phyloP scores from a whole-genome alignment of 2,797 vertebrate species.

The Myiothlypis coronata region DNA sequence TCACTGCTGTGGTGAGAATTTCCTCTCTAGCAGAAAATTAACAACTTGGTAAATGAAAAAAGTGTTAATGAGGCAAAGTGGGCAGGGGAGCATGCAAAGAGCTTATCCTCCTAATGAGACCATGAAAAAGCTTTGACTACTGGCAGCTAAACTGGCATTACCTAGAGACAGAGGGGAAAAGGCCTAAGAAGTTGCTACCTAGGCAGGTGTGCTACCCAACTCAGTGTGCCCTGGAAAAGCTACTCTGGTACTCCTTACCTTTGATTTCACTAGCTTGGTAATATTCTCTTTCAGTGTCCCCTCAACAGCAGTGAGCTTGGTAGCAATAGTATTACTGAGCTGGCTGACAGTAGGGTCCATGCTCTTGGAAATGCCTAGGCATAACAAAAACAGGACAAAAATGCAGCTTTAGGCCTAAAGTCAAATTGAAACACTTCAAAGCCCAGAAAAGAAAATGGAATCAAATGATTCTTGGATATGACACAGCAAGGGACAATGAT shows the following conservation, averaged over 20 bases:
- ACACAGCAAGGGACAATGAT: neutral
- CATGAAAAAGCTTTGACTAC: neutral
- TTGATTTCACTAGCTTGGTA: conserved; percentile 92
- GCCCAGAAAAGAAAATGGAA: neutral
- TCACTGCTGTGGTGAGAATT: neutral
- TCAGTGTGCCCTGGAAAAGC: neutral
- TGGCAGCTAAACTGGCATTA: neutral
- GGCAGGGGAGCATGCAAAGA: neutral
- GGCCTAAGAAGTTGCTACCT: neutral
- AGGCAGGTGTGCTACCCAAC: neutral
- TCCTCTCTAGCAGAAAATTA: neutral
- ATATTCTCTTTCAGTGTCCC: conserved; percentile 90
- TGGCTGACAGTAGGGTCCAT: conserved; percentile 90
- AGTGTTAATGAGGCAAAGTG: neutral
- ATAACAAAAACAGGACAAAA: neutral
- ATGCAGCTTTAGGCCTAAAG: neutral
- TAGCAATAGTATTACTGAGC: conserved; percentile 83
- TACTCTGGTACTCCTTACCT: conserved; percentile 75
- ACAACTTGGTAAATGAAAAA: neutral
- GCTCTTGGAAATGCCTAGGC: conserved; percentile 88
- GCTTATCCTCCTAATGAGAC: neutral
- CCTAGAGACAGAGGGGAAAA: neutral
- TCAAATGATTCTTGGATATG: neutral
- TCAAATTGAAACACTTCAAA: neutral
- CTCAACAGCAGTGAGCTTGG: conserved; percentile 90